Base-by-base conservation (phyloP, 2,113 vertebrate genomes). In the Naja naja region DNA sequence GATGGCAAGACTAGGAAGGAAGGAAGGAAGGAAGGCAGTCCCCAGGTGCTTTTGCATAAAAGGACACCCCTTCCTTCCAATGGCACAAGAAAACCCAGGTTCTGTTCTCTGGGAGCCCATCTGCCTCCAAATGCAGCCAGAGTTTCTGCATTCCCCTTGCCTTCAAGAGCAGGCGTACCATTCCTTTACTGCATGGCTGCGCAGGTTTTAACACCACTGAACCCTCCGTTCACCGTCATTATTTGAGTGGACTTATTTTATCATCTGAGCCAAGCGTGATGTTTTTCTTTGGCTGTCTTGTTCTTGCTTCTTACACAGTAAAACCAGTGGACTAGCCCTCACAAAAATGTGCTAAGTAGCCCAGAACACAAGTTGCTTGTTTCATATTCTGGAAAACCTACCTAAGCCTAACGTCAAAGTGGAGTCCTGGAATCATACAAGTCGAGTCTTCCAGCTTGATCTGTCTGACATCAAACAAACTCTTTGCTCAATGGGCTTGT, bases 401-500 rank as follows among this genome's bases (percentile, higher is more conserved):
- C 95, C 95, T 97, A 96, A 97, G 96, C 94, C 96, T 94, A 97
- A 95, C 94, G 94, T 96, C 95, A 95, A 96, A 95, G 93, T 93
- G 93, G 87, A 95, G 92, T 96, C 92, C 89, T 94, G 89, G 92
- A 95, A 52, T 88, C 88, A 94, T 86, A 91, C 94, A 95, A 97
- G 95, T 94, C 95, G 95, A 96, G 93, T 95, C 95, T 94, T 94
- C 55, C 95, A 25, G 96, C 97, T 95, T 91, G 89, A n/a, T 94
- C 95, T 25, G 96, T 97, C 95, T 90, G 90, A 34, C 94, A 93
- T 93, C 94, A 93, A 92, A 94, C 96, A 95, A 74, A 95, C 43
- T 3, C 5, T 94, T 94, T 95, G 94, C 96, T 98, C 97, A 98
- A 89, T 99, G 99, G 60, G 98, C 98, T 96, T 98, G 98, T 93